Evolutionary conservation across 2,888 invertebrate species (phyloP).

Genomic region (Philaethria dido): DNA sequence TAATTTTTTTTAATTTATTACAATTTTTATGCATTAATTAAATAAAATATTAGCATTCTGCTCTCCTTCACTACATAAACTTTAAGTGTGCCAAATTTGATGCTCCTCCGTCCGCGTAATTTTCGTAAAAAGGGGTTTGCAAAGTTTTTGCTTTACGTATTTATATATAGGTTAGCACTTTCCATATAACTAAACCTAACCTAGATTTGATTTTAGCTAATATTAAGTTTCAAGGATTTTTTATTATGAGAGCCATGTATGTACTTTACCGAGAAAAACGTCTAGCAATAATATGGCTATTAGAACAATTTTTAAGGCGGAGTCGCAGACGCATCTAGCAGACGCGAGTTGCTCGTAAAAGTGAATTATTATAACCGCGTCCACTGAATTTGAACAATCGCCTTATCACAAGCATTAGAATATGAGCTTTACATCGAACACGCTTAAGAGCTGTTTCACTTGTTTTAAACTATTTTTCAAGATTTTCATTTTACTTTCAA

Average conservation of each 20-base stretch:
- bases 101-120: too few species aligned
- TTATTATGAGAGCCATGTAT: slow-evolving; percentile 43
- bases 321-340: slow-evolving; percentile 71
- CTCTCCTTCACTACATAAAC: too few species aligned
- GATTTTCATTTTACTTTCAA: slow-evolving; percentile 44
- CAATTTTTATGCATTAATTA: too few species aligned
- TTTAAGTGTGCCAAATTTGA: too few species aligned
- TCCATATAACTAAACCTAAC: neutral
- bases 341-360: slow-evolving; percentile 77
- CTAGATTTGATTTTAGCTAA: neutral
- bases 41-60: neutral
- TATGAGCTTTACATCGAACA: slow-evolving; percentile 61
- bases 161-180: too few species aligned
- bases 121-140: too few species aligned
- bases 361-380: slow-evolving; percentile 78
- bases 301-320: slow-evolving; percentile 71
- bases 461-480: slow-evolving; percentile 26
- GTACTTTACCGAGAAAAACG: slow-evolving; percentile 59
- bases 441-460: slow-evolving; percentile 37
- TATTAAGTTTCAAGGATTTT: slow-evolving; percentile 21
- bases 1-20: too few species aligned
- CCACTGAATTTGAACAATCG: slow-evolving; percentile 79
- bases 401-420: slow-evolving; percentile 56
- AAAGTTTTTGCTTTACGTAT: too few species aligned
- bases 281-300: slow-evolving; percentile 70